phyloP scores from a whole-genome alignment of 1,140 invertebrate species.

The Antheraea pernyi region DNA sequence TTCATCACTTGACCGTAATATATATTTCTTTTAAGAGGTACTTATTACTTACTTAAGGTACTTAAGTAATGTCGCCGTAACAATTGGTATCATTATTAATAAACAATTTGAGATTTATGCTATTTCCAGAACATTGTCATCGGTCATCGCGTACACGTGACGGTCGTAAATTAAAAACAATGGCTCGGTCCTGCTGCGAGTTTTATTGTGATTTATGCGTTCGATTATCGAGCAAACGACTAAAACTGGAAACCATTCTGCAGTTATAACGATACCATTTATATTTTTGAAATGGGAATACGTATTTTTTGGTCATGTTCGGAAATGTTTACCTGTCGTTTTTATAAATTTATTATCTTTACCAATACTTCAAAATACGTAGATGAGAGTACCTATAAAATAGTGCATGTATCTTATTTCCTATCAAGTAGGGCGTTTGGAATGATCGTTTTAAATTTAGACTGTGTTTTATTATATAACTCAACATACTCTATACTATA shows the following conservation, averaged over 20 bases:
- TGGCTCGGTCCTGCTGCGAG: conserved; percentile 55
- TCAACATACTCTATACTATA: no score
- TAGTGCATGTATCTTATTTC: no score
- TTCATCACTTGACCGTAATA: no score
- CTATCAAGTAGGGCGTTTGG: no score
- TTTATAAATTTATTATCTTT: background rate
- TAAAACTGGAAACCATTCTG: conserved; percentile 49
- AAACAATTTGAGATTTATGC: background rate
- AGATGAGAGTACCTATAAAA: no score
- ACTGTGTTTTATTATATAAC: no score
- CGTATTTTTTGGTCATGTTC: background rate
- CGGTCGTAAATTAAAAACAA: conserved; percentile 56
- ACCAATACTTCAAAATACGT: no score
- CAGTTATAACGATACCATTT: conserved; percentile 33
- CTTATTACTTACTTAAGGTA: no score
- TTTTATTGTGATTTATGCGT: conserved; percentile 68
- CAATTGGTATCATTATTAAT: no score
- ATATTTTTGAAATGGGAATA: background rate
- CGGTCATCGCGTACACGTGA: conserved; percentile 1
- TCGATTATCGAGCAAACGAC: conserved; percentile 59
- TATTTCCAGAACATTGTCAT: background rate
- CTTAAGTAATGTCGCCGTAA: no score
- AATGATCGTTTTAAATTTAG: no score
- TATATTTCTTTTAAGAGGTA: no score
- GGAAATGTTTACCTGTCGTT: background rate